Evolutionary conservation across 2,797 vertebrate species (phyloP).

Genomic region (Liasis olivaceus): DNA sequence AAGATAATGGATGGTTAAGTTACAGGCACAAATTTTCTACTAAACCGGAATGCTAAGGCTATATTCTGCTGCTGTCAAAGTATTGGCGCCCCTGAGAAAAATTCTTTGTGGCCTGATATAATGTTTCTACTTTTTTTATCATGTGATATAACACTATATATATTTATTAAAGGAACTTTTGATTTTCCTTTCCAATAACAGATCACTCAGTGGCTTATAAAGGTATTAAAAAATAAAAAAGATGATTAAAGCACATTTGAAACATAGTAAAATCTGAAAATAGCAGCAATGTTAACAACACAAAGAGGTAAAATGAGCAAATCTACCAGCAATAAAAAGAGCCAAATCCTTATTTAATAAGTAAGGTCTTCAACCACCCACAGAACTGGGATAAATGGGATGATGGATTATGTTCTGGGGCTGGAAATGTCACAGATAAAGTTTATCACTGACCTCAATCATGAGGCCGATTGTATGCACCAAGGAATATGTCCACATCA

Average conservation of each 20-base stretch:
- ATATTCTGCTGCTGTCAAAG: neutral
- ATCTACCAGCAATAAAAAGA: neutral
- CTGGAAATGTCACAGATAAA: neutral
- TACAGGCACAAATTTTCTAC: neutral
- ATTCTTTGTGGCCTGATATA: neutral
- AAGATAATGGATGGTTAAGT: slow-evolving; percentile 28
- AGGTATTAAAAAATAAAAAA: neutral
- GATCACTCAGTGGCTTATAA: neutral
- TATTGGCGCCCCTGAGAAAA: neutral
- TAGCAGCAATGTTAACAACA: neutral
- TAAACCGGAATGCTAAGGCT: neutral
- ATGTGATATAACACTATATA: neutral
- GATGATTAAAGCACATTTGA: neutral
- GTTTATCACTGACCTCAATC: neutral
- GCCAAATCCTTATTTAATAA: neutral
- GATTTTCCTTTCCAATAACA: neutral
- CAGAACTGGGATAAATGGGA: neutral
- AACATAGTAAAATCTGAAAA: too few relatives aligned
- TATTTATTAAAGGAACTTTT: neutral
- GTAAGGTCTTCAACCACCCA: neutral
- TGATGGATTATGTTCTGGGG: neutral
- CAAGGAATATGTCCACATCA: neutral
- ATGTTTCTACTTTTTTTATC: neutral
- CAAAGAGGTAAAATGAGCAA: neutral
- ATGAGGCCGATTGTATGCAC: neutral